Evolutionary conservation across 2,888 invertebrate species (phyloP).

Genomic region (Buathra laborator): DNA sequence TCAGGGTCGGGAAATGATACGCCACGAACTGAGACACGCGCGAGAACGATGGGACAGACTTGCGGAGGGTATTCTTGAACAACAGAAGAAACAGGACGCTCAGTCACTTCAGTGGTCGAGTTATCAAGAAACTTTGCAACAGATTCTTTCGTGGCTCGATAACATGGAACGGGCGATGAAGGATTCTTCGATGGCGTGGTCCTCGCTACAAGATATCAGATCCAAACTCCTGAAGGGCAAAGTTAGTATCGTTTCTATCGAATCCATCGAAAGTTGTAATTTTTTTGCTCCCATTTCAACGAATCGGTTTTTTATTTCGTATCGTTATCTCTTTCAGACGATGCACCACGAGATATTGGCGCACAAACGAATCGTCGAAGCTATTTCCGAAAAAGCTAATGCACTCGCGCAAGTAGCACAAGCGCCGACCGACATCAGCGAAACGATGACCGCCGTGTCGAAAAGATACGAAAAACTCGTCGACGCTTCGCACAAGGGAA

Average conservation of each 20-base stretch:
- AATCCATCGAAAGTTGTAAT: background rate
- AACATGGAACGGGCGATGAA: constrained; percentile 92
- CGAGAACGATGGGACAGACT: constrained; percentile 96
- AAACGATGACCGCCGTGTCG: constrained; percentile 91
- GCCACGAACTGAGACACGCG: constrained; percentile 93
- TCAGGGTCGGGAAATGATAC: constrained; percentile 94
- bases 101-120: constrained; percentile 93
- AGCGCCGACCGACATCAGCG: constrained; percentile 87
- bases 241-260: constrained; percentile 77
- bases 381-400: constrained; percentile 95
- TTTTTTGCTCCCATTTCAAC: background rate
- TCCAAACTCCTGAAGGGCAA: constrained; percentile 94
- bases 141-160: constrained; percentile 94
- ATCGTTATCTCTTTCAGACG: constrained; percentile 85
- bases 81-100: constrained; percentile 94
- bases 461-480: constrained; percentile 91
- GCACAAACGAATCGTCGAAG: constrained; percentile 96
- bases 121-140: constrained; percentile 94
- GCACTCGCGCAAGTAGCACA: constrained; percentile 88
- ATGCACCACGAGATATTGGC: constrained; percentile 95
- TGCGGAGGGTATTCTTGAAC: constrained; percentile 92
- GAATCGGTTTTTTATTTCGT: constrained; percentile 30
- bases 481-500: constrained; percentile 89
- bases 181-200: constrained; percentile 90
- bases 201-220: constrained; percentile 93